Evolutionary conservation across 1,140 invertebrate species (phyloP), one percentile per base, ranked within the genome.

Genomic region (Megathymus violae): DNA sequence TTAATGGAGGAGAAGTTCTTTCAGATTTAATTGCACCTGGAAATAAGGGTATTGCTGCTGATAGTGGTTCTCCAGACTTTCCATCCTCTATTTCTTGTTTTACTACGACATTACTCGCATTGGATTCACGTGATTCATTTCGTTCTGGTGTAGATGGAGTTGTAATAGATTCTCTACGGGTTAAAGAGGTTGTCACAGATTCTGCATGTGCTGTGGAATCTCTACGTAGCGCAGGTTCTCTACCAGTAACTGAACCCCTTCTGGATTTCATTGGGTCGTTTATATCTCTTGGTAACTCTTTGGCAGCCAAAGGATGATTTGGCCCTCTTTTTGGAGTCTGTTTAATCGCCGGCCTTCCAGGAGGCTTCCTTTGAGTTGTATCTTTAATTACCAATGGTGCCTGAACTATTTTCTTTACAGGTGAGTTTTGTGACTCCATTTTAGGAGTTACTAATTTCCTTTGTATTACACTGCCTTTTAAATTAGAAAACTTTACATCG

Each of bases 261-360:
- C 58, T 60, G 15, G 41, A 22, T 59, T 27, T 19, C 15, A n/a
- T 13, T n/a, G 15, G 40, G n/a, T 62, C 62, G 40, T 47, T 62
- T n/a, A 11, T 6, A 54, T 44, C 14, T 27, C 60, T 54, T 62
- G 51, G 58, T 3, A 40, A 11, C 48, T 76, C 76, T 71, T 76
- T 78, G 34, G 38, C 15, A 10, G 65, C 31, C 16, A 70, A 43
- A 14, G 71, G 69, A 3, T 67, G 34, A 71, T 79, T 83, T 6
- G 70, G 41, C 16, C 70, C 70, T 67, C 85, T 77, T 74, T 86
- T 88, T n/a, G 88, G 88, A 6, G 85, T 90, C 50, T 88, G 82
- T 67, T 90, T 90, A 16, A 90, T 59, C 14, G 75, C 76, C 0
- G 85, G 85, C 52, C 85, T 76, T 6, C 64, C 78, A 11, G 69